Percentiles rank a stretch among this genome's conserved stretches.
Conservation (phyloP, 1,140 invertebrate species). For the Mesaphorura yosii region DNA sequence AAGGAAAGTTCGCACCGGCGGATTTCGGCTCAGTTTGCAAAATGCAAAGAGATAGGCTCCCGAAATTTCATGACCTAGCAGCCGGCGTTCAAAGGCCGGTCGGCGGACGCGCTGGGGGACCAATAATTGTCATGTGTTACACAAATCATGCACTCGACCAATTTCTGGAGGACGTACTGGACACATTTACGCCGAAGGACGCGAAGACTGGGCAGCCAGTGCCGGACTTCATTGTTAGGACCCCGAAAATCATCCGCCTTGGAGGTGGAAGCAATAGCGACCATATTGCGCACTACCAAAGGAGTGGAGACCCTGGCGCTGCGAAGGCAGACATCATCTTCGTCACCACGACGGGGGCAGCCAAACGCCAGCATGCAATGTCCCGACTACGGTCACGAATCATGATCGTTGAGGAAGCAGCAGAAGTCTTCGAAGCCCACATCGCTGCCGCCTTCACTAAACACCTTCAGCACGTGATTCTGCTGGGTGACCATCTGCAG, state of each 20-base stretch:
- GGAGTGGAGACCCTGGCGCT: too few species aligned
- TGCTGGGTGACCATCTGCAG: constrained; percentile 62
- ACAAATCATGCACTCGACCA: constrained; percentile 82
- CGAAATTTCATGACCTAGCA: too few species aligned
- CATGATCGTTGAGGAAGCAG: constrained; percentile 44
- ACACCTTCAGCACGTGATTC: constrained; percentile 43
- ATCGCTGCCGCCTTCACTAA: constrained; percentile 38
- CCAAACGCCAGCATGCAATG: background rate
- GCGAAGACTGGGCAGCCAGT: too few species aligned
- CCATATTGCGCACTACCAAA: too few species aligned
- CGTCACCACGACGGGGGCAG: background rate
- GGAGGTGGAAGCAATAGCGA: too few species aligned
- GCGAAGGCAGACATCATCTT: too few species aligned
- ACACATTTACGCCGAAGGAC: background rate
- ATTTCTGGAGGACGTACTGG: constrained; percentile 60
- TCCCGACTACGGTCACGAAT: background rate
- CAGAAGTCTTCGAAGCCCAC: constrained; percentile 44
- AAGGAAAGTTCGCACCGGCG: too few species aligned
- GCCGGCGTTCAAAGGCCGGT: too few species aligned
- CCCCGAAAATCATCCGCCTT: too few species aligned
- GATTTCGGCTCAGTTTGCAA: too few species aligned
- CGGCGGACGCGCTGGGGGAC: constrained; percentile 33
- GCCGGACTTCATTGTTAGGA: too few species aligned
- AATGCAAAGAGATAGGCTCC: too few species aligned
- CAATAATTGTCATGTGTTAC: constrained; percentile 66